Conservation (phyloP, 2,888 invertebrate genomes). For the Lasius platythorax region DNA sequence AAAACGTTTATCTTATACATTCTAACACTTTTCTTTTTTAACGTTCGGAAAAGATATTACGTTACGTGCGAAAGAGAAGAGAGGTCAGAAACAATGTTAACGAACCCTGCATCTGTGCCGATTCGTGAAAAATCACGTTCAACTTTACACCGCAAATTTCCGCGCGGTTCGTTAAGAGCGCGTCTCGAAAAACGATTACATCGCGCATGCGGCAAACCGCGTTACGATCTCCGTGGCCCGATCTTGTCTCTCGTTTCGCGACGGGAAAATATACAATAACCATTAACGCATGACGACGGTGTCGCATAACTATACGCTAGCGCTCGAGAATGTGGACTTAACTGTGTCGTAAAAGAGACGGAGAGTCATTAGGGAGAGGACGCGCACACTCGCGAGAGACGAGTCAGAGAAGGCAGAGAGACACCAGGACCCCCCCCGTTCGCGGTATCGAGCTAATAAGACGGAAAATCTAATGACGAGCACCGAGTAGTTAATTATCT, state of each 20-base stretch:
- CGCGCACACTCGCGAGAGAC: constrained; percentile 33
- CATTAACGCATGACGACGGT: constrained; percentile 38
- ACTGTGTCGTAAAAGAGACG: constrained; percentile 60
- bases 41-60: not conserved
- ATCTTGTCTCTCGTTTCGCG: constrained; percentile 30
- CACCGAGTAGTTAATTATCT: constrained; percentile 70
- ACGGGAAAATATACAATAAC: constrained; percentile 50
- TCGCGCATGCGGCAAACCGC: constrained; percentile 28
- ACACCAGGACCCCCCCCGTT: not conserved
- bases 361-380: constrained; percentile 57
- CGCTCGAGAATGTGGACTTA: constrained; percentile 43
- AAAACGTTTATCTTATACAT: not conserved
- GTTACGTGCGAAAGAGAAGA: constrained; percentile 5
- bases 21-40: not conserved
- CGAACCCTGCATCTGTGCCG: not conserved
- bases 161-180: constrained; percentile 26
- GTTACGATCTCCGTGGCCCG: constrained; percentile 2
- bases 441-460: constrained; percentile 61
- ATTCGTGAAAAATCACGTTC: constrained; percentile 30
- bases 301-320: constrained; percentile 52
- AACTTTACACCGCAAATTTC: constrained; percentile 21
- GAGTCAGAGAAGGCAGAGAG: constrained; percentile 11
- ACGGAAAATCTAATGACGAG: constrained; percentile 68
- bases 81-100: not conserved
- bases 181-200: constrained; percentile 32